A percentile compares a stretch with the other conserved stretches of the same genome.
Evolutionary conservation across 2,113 vertebrate species (phyloP).

Genomic region (Psittacara wagleri): DNA sequence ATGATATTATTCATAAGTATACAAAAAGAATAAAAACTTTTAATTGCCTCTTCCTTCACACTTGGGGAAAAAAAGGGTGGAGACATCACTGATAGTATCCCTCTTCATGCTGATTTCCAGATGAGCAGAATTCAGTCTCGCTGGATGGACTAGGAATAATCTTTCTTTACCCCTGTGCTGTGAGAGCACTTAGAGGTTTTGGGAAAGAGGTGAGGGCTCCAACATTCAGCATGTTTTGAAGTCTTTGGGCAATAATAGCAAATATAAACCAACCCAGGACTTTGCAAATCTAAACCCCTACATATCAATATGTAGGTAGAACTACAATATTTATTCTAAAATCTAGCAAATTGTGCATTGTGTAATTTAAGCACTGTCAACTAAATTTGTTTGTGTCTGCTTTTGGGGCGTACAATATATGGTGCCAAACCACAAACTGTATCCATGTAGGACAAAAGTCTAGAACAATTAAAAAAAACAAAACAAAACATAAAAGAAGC

Average conservation of each 20-base stretch:
- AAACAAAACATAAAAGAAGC: background rate
- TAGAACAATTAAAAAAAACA: background rate
- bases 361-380: background rate
- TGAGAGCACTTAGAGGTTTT: background rate
- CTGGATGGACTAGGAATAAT: background rate
- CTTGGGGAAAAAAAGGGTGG: background rate
- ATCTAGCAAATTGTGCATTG: background rate
- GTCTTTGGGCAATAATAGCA: background rate
- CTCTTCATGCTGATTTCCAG: background rate
- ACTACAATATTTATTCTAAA: background rate
- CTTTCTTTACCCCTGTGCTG: background rate
- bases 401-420: background rate
- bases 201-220: background rate
- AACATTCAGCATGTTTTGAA: background rate
- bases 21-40: background rate
- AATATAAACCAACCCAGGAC: background rate
- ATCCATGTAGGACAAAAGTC: background rate
- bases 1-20: fast-evolving
- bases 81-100: background rate
- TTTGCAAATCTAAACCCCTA: background rate
- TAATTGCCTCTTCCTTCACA: background rate
- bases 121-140: background rate
- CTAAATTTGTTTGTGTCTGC: background rate
- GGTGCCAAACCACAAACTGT: background rate
- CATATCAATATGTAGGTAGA: background rate